A percentile compares a stretch with the other conserved stretches of the same genome.
These are phyloP conservation scores for Chaenogobius annularis DNA, from an alignment of 2,113 vertebrate genomes.

Conservation along the genomic window DNA sequence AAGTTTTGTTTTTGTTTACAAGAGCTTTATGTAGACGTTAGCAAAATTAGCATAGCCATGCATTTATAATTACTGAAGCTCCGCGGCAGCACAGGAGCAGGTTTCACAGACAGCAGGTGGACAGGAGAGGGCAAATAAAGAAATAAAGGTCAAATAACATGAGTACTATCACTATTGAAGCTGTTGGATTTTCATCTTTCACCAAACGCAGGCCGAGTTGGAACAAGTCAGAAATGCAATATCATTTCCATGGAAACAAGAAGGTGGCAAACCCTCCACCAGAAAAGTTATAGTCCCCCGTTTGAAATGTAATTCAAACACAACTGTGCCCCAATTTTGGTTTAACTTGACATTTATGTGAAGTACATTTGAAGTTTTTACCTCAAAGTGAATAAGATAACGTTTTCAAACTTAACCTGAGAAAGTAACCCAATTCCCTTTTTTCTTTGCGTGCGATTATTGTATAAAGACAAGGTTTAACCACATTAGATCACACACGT, in stretches of 20 bases:
- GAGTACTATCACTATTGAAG: too few species aligned
- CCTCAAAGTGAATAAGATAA: not conserved
- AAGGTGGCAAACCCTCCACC: not conserved
- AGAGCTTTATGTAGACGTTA: too few species aligned
- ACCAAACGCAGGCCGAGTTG: too few species aligned
- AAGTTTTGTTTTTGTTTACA: too few species aligned
- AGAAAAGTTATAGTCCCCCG: not conserved
- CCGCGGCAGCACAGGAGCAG: too few species aligned
- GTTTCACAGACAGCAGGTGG: too few species aligned
- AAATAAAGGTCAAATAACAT: too few species aligned
- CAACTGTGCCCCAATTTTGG: not conserved
- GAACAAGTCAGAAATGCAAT: not conserved
- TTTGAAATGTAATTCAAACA: not conserved
- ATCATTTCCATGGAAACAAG: not conserved
- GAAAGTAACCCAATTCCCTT: not conserved
- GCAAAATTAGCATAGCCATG: too few species aligned
- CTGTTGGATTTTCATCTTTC: too few species aligned
- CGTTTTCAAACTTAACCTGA: not conserved
- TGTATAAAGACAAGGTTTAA: not conserved
- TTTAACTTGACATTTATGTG: not conserved
- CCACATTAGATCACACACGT: constrained; percentile 2
- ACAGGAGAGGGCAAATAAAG: too few species aligned
- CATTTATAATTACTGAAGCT: too few species aligned
- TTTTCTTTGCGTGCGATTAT: not conserved
- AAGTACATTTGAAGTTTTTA: not conserved